Evolutionary conservation across 2,797 vertebrate species (phyloP).

Genomic region (Buceros bicornis): DNA sequence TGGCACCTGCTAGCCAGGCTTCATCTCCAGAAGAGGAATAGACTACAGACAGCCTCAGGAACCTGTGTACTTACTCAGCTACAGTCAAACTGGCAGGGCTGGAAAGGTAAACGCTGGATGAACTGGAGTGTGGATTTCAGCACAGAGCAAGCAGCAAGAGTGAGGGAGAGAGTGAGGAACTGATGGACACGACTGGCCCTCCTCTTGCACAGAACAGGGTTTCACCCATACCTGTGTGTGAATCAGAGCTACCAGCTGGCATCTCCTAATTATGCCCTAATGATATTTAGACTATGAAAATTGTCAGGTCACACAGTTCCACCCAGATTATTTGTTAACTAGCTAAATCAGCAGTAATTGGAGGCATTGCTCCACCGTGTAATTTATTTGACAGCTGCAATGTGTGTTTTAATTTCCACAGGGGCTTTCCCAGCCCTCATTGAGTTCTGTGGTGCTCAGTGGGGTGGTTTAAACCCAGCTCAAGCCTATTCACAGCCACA

Average conservation of each 20-base stretch:
- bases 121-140: neutral
- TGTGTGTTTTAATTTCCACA: neutral
- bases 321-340: neutral
- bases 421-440: neutral
- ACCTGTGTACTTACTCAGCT: neutral
- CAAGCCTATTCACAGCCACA: neutral
- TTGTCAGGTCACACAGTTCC: neutral
- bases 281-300: constrained; percentile 1
- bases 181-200: neutral
- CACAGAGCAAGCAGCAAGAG: neutral
- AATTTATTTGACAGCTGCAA: constrained; percentile 17
- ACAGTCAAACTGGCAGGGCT: neutral
- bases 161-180: neutral
- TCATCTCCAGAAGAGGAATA: neutral
- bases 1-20: neutral
- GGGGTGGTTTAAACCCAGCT: neutral
- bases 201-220: neutral
- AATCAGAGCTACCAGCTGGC: neutral
- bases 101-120: neutral
- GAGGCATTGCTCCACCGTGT: neutral
- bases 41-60: neutral
- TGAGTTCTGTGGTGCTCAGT: neutral
- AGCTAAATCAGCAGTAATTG: neutral
- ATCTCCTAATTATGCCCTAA: neutral
- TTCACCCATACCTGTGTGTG: neutral